phyloP scores from a whole-genome alignment of 2,888 invertebrate genomes.

The Ophioninae sp. region DNA sequence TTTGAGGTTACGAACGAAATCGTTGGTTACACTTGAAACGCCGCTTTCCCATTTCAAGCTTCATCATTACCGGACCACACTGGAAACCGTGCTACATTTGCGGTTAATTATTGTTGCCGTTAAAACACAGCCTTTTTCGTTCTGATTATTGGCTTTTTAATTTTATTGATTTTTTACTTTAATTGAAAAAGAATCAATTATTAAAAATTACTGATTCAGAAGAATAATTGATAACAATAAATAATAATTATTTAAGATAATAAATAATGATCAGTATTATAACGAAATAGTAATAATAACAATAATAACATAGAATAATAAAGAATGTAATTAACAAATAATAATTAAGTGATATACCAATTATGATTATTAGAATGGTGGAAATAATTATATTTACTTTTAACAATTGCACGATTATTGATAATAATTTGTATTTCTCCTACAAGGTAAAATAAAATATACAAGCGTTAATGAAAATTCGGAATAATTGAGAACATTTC shows the following conservation, averaged over 20 bases:
- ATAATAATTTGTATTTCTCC: not conserved
- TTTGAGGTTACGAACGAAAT: not conserved
- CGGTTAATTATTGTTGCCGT: constrained; percentile 14
- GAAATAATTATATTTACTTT: too few species aligned
- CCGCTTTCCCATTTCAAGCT: constrained; percentile 11
- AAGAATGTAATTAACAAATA: too few species aligned
- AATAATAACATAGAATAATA: too few species aligned
- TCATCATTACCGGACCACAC: constrained; percentile 16
- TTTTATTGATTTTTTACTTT: not conserved
- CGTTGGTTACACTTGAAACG: constrained; percentile 1
- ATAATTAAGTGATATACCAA: too few species aligned
- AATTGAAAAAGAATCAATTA: not conserved
- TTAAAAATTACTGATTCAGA: not conserved
- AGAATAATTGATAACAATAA: too few species aligned
- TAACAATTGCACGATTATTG: not conserved
- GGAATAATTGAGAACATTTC: not conserved
- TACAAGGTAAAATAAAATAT: too few species aligned
- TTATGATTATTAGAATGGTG: too few species aligned
- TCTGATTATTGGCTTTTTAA: too few species aligned
- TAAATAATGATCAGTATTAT: too few species aligned
- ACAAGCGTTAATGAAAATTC: not conserved
- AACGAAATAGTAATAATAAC: too few species aligned
- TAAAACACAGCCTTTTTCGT: not conserved
- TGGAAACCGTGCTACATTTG: constrained; percentile 3
- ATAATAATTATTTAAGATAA: too few species aligned